These are phyloP conservation scores for Sebastes minor DNA, from an alignment of 2,797 vertebrate genomes.

Conservation along the genomic window DNA sequence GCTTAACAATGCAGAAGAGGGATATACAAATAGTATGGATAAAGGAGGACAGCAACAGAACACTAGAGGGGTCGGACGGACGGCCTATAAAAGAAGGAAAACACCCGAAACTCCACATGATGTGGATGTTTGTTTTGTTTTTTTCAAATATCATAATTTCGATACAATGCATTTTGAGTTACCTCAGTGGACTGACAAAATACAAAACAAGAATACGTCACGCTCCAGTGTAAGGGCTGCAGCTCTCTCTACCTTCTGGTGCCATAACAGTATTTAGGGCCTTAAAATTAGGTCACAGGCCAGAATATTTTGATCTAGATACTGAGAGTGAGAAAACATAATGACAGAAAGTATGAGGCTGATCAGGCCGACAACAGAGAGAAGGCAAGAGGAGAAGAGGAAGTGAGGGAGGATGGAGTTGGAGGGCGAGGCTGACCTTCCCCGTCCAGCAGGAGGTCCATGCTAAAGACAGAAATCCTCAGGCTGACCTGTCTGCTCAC, in stretches of 20 bases:
- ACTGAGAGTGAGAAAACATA: background rate
- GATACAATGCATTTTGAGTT: too few species aligned
- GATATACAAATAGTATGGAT: background rate
- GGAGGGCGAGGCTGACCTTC: slow-evolving; percentile 51
- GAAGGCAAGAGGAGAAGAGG: slow-evolving; percentile 5
- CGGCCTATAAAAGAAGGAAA: too few species aligned
- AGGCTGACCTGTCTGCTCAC: slow-evolving; percentile 29
- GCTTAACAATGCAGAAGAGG: background rate
- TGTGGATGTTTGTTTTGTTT: too few species aligned
- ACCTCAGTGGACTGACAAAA: too few species aligned
- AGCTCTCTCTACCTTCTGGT: background rate
- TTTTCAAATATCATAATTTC: too few species aligned
- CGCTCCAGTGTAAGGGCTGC: too few species aligned
- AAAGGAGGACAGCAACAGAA: background rate
- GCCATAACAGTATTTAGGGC: background rate
- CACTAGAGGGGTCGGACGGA: too few species aligned
- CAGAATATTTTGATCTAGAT: background rate
- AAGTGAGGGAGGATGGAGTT: slow-evolving; percentile 19
- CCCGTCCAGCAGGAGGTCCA: slow-evolving; percentile 40
- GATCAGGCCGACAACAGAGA: background rate
- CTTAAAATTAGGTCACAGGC: background rate
- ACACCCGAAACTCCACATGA: too few species aligned
- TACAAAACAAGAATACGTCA: too few species aligned
- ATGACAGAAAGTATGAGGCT: background rate
- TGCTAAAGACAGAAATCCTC: slow-evolving; percentile 57